Percentiles rank a stretch among this genome's conserved stretches.
Evolutionary conservation across 2,113 vertebrate species (phyloP).

Genomic region (Trogon melanurus): DNA sequence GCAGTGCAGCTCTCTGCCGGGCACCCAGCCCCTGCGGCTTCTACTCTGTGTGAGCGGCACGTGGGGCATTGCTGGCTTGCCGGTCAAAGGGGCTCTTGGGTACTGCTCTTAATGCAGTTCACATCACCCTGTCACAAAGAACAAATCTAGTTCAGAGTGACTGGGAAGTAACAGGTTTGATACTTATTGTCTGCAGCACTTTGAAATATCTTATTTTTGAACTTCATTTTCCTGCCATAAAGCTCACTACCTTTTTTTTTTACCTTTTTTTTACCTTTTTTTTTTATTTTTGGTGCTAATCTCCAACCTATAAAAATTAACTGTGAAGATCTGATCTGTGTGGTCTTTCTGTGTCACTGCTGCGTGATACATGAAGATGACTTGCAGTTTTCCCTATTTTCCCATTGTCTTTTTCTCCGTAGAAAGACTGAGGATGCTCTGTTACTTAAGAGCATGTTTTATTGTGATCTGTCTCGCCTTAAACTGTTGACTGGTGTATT

Average conservation of each 20-base stretch:
- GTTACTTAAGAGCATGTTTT: not conserved
- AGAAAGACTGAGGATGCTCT: not conserved
- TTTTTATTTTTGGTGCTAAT: not conserved
- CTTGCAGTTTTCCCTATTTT: not conserved
- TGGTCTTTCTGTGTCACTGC: not conserved
- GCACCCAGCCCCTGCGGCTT: not conserved
- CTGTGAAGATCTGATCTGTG: not conserved
- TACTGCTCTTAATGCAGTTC: not conserved
- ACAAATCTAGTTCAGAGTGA: not conserved
- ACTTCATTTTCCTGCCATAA: not conserved
- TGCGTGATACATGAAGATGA: not conserved
- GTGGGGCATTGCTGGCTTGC: not conserved
- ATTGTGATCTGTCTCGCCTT: not conserved
- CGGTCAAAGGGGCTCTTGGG: accelerated
- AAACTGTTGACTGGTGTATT: not conserved
- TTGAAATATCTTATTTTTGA: not conserved
- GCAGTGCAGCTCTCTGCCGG: not conserved
- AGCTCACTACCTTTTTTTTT: not conserved
- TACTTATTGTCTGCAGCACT: not conserved
- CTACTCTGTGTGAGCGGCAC: not conserved
- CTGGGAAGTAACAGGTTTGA: not conserved
- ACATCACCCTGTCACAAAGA: not conserved
- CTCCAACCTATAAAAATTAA: not conserved
- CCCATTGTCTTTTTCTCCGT: not conserved
- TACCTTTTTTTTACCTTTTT: not conserved